Evolutionary conservation across 1,140 invertebrate species (phyloP), one percentile per base, ranked within the genome.

Genomic region (Drosophila saltans): DNA sequence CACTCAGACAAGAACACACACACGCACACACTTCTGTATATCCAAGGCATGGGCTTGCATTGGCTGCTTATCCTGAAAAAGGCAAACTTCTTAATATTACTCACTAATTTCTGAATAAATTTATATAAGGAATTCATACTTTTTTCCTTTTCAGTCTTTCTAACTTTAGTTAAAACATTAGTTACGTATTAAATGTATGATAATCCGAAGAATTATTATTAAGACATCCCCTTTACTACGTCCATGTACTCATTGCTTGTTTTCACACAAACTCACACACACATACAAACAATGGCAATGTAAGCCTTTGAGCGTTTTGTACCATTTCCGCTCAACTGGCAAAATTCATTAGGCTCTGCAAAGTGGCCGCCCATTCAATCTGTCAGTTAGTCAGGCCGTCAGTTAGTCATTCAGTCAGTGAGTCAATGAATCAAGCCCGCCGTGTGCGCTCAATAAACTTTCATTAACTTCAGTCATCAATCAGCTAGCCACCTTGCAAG

Each of bases 401-500:
- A 56, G 63, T 45, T 66, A 33, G 57, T 69, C 70, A 39, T 16
- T 59, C 36, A 45, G 55, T 40, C 56, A 64, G 16, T 45, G 41
- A 66, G n/a, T 45, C 78, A 66, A 61, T 66, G 66, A 61, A 72
- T 77, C 72, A 73, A 73, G 24, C 41, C 60, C 65, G 75, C 75
- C 81, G 65, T 75, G 75, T 65, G 80, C 45, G 45, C 83, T 72
- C 83, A 82, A 86, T 86, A 88, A 86, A 88, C 80, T 82, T 83
- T 83, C 83, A 86, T 88, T 86, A 88, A 83, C 83, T 86, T 83
- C 83, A 80, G 70, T 88, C 83, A 75, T 73, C 80, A 75, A 67
- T 66, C 66, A 65, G 72, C 24, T 66, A 75, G 64, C 43, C 78
- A 80, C 72, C 68, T 77, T 80, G 83, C 83, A 83, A 86, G 83